Percentiles rank a stretch among this genome's conserved stretches.
Evolutionary conservation across 2,797 vertebrate species (phyloP).

Genomic region (Falco peregrinus): DNA sequence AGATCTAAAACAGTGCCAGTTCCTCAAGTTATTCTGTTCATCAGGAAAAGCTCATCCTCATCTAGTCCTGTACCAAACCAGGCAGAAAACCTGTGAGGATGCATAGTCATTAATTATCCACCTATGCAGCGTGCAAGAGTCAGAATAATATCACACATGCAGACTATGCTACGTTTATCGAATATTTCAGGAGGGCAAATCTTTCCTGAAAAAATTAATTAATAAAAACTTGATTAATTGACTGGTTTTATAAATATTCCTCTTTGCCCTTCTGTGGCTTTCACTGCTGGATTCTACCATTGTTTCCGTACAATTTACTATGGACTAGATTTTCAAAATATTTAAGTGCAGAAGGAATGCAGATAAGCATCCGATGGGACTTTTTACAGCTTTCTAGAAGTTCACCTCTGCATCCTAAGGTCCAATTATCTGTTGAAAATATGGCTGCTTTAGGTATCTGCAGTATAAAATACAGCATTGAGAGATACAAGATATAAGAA

Average conservation of each 20-base stretch:
- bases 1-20: background rate
- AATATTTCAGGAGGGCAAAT: background rate
- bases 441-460: background rate
- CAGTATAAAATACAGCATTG: background rate
- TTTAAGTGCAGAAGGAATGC: background rate
- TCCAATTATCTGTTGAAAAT: background rate
- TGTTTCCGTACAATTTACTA: background rate
- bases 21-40: background rate
- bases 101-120: background rate
- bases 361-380: background rate
- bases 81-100: background rate
- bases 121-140: no score
- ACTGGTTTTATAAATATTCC: background rate
- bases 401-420: background rate
- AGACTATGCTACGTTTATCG: accelerated
- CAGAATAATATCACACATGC: background rate
- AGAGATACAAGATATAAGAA: background rate
- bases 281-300: background rate
- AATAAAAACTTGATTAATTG: background rate
- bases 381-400: background rate
- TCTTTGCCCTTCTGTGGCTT: background rate
- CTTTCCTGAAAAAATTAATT: background rate
- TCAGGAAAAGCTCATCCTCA: background rate
- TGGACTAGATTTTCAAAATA: background rate
- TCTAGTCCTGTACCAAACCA: background rate